Evolutionary conservation across 2,113 vertebrate species (phyloP).

Genomic region (Vulpes ferrilata): DNA sequence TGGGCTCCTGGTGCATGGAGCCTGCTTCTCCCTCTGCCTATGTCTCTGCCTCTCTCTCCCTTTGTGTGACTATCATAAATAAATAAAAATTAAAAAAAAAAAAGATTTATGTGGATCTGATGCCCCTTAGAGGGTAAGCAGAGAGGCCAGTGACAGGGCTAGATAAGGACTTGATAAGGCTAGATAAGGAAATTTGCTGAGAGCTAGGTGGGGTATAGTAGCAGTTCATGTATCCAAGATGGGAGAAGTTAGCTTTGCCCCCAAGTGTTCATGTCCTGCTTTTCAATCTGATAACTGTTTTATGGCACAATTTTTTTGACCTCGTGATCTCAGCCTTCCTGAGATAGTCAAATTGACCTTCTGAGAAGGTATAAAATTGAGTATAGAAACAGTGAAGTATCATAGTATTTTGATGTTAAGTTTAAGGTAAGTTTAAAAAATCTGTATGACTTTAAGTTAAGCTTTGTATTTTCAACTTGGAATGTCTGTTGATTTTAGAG

Average conservation of each 20-base stretch:
- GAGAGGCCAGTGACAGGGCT: neutral
- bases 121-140: neutral
- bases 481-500: conserved; percentile 23
- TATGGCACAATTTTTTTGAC: neutral
- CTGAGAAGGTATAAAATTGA: neutral
- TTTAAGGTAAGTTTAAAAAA: neutral
- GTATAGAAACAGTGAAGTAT: neutral
- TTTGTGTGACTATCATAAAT: no score
- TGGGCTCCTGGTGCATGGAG: no score
- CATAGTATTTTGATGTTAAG: neutral
- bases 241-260: neutral
- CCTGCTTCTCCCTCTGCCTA: no score
- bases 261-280: neutral
- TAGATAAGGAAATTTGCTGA: neutral
- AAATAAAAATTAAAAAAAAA: neutral
- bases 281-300: neutral
- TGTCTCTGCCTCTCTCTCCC: no score
- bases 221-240: neutral
- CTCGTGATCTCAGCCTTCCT: neutral
- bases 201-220: neutral
- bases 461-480: neutral
- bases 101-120: neutral
- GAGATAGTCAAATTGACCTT: neutral
- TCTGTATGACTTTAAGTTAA: neutral
- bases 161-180: neutral